These are phyloP conservation scores for Passerculus sandwichensis DNA, from an alignment of 2,797 vertebrate species.

Conservation along the genomic window DNA sequence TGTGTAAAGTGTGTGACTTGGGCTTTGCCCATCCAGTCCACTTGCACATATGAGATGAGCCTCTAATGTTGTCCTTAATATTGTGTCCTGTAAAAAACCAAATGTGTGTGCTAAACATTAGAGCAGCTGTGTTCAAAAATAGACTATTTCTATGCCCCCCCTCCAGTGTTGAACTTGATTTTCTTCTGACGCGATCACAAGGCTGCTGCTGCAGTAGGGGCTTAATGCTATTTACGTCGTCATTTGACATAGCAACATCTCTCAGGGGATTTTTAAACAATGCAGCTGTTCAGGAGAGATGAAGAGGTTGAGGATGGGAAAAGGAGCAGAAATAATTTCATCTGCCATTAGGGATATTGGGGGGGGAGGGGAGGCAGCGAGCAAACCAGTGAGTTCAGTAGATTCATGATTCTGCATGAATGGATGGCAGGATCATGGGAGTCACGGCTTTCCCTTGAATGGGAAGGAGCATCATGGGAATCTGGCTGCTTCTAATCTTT, in stretches of 20 bases:
- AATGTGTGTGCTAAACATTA: constrained; percentile 39
- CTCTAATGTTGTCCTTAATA: background rate
- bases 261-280: constrained; percentile 70
- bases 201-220: constrained; percentile 62
- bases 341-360: constrained; percentile 14
- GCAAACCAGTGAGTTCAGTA: constrained; percentile 1
- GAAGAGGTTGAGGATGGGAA: constrained; percentile 39
- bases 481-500: constrained; percentile 47
- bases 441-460: constrained; percentile 62
- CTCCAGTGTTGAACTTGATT: constrained; percentile 59
- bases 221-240: constrained; percentile 73
- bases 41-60: background rate
- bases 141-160: background rate
- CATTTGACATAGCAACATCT: constrained; percentile 70
- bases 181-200: constrained; percentile 67
- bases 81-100: constrained; percentile 3
- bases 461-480: constrained; percentile 67
- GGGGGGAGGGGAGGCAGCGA: background rate
- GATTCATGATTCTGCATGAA: constrained; percentile 72
- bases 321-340: constrained; percentile 38
- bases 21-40: background rate
- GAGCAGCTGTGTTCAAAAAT: constrained; percentile 66
- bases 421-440: constrained; percentile 58
- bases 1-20: background rate
- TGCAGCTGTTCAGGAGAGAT: constrained; percentile 66